Evolutionary conservation across 2,888 invertebrate genomes (phyloP).

Genomic region (Cristatella mucedo): DNA sequence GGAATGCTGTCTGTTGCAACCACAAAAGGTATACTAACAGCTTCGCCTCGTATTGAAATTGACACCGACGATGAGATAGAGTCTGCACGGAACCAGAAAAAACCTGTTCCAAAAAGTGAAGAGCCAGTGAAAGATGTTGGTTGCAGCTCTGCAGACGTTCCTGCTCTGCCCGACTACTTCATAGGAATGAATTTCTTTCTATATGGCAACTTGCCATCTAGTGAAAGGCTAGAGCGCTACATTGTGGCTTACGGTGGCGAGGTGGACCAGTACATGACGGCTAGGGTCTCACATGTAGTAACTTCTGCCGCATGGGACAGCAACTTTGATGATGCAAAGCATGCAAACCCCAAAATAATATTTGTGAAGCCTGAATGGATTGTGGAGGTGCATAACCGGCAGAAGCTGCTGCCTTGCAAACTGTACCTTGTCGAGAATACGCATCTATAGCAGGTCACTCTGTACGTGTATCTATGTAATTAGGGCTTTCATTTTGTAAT

Average conservation of each 20-base stretch:
- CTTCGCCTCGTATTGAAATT: too few species aligned
- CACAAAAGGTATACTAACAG: too few species aligned
- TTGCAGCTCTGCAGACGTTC: slow-evolving; percentile 22
- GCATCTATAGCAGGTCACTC: too few species aligned
- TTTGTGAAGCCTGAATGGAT: slow-evolving; percentile 48
- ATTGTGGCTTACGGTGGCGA: slow-evolving; percentile 49
- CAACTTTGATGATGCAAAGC: slow-evolving; percentile 39
- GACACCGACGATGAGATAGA: slow-evolving; percentile 11
- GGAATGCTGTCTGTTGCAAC: too few species aligned
- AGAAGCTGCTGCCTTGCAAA: slow-evolving; percentile 4
- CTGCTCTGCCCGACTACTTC: slow-evolving; percentile 30
- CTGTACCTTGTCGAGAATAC: too few species aligned
- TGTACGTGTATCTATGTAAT: too few species aligned
- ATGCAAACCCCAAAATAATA: slow-evolving; percentile 28
- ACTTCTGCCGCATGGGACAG: slow-evolving; percentile 37
- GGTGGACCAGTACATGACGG: slow-evolving; percentile 37
- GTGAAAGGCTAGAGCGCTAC: slow-evolving; percentile 21
- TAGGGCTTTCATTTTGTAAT: too few species aligned
- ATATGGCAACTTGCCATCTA: slow-evolving; percentile 27
- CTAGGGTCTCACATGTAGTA: slow-evolving; percentile 35
- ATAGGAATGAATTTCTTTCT: slow-evolving; percentile 29
- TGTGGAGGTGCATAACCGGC: not conserved
- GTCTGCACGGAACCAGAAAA: not conserved
- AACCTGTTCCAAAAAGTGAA: not conserved
- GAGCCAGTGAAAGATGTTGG: slow-evolving; percentile 10